phyloP scores from a whole-genome alignment of 2,797 vertebrate species.

The Spinibarbus caldwelli region DNA sequence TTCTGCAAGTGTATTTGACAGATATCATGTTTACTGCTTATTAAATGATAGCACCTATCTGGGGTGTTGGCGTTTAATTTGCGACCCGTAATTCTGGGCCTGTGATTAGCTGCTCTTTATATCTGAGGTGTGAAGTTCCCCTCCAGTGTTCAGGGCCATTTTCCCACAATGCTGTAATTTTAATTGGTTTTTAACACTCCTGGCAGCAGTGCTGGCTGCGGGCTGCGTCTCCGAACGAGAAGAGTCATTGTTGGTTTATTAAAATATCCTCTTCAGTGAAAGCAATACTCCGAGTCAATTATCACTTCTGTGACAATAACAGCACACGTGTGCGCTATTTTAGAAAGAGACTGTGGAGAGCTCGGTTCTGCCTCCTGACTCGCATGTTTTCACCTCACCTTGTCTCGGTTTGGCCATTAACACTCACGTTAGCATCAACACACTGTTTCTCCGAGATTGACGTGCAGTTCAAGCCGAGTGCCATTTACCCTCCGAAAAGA shows the following conservation, averaged over 20 bases:
- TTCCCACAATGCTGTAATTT: constrained; percentile 65
- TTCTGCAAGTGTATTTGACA: background rate
- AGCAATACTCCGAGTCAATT: constrained; percentile 70
- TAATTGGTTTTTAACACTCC: constrained; percentile 69
- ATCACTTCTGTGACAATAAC: constrained; percentile 63
- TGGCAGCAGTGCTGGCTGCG: constrained; percentile 51
- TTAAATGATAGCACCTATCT: constrained; percentile 44
- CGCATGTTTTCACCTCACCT: no score
- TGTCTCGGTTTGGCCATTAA: background rate
- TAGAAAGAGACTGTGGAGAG: constrained; percentile 22
- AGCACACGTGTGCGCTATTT: constrained; percentile 57
- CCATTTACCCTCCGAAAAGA: background rate
- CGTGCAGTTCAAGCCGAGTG: background rate
- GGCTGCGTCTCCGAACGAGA: constrained; percentile 53
- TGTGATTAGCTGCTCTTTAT: constrained; percentile 22
- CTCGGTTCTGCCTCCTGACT: background rate
- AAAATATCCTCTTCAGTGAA: constrained; percentile 67
- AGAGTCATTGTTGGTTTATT: constrained; percentile 73
- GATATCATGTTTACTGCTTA: constrained; percentile 27
- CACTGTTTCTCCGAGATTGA: no score
- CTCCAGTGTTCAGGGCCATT: constrained; percentile 55
- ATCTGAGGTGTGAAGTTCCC: background rate
- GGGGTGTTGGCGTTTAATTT: constrained; percentile 9
- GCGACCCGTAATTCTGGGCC: background rate
- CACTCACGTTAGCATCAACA: background rate